These are phyloP conservation scores for Mesitornis unicolor DNA, from an alignment of 2,113 vertebrate genomes.

Conservation along the genomic window DNA sequence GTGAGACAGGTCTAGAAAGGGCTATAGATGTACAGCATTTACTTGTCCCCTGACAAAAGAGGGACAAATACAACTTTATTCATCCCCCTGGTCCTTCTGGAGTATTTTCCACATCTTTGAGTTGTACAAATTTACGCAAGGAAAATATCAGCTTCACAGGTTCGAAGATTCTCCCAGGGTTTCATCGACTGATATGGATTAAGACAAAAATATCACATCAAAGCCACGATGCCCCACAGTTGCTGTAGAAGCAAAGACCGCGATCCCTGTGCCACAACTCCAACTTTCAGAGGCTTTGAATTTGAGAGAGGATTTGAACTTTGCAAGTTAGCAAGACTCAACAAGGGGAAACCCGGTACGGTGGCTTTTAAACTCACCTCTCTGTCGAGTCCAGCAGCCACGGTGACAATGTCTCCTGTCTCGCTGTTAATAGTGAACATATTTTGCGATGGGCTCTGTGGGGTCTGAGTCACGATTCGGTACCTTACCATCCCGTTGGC, in stretches of 20 bases:
- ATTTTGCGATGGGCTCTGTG: slow-evolving; percentile 91
- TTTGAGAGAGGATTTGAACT: background rate
- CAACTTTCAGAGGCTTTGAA: background rate
- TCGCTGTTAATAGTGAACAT: slow-evolving; percentile 98
- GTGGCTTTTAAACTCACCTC: slow-evolving; percentile 78
- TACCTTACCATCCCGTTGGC: slow-evolving; percentile 96
- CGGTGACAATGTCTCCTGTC: slow-evolving; percentile 91
- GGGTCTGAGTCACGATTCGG: slow-evolving; percentile 90
- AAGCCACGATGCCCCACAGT: background rate
- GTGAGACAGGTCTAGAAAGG: background rate
- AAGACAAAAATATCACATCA: slow-evolving; percentile 5
- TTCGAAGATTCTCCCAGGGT: background rate
- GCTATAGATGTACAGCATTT: background rate
- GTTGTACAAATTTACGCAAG: background rate
- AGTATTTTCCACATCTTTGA: background rate
- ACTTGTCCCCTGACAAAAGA: background rate
- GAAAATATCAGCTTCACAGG: background rate
- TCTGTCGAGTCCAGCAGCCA: slow-evolving; percentile 92
- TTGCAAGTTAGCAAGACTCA: background rate
- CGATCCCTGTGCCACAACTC: background rate
- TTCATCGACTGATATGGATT: background rate
- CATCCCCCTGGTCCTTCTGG: background rate
- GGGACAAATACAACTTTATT: background rate
- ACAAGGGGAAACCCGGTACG: fast-evolving
- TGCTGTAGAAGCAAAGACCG: background rate